These are phyloP conservation scores for Machaerirhynchus nigripectus DNA, from an alignment of 2,113 vertebrate species.

Conservation along the genomic window DNA sequence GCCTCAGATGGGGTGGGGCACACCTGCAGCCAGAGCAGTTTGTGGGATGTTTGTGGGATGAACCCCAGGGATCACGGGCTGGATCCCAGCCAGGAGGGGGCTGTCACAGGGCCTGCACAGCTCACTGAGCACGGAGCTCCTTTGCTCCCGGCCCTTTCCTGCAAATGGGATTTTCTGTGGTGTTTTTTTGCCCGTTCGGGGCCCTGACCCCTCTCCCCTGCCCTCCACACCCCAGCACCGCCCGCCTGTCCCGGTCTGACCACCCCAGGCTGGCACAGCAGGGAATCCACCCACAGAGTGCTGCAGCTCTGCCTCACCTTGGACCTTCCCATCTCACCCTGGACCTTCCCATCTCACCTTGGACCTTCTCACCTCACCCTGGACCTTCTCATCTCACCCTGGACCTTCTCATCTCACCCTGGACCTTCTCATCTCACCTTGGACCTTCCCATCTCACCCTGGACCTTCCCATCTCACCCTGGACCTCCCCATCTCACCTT, in stretches of 20 bases:
- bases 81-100: neutral
- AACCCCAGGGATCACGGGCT: fast-evolving
- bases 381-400: too few relatives aligned
- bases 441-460: too few relatives aligned
- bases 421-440: too few relatives aligned
- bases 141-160: neutral
- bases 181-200: neutral
- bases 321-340: neutral
- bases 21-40: fast-evolving
- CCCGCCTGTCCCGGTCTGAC: neutral
- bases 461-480: too few relatives aligned
- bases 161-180: fast-evolving
- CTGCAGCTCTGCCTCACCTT: neutral
- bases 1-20: fast-evolving
- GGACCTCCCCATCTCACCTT: too few relatives aligned
- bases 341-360: too few relatives aligned
- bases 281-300: neutral
- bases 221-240: neutral
- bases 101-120: fast-evolving
- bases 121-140: fast-evolving
- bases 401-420: too few relatives aligned
- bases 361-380: too few relatives aligned
- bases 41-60: neutral
- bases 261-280: neutral
- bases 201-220: neutral